These are phyloP conservation scores for Larimichthys crocea DNA, from an alignment of 2,113 vertebrate species.

Conservation along the genomic window DNA sequence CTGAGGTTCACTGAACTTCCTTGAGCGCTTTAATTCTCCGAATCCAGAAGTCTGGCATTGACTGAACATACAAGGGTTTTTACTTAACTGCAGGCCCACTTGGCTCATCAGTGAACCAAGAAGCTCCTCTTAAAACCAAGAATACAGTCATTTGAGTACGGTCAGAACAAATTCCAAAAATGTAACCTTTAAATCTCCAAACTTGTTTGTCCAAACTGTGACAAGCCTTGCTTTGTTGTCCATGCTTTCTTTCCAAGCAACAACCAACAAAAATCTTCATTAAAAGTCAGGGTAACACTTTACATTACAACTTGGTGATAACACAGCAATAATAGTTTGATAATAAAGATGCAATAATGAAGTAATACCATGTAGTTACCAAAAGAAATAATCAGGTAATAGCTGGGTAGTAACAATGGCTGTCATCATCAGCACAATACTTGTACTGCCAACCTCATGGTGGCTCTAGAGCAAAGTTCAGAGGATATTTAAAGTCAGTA, in stretches of 20 bases:
- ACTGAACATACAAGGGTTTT: conserved; percentile 29
- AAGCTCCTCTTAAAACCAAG: conserved; percentile 22
- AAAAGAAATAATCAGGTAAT: too few relatives aligned
- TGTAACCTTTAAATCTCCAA: background rate
- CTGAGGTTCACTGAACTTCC: background rate
- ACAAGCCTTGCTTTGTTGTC: background rate
- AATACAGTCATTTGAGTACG: background rate
- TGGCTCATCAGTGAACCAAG: conserved; percentile 8
- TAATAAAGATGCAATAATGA: too few relatives aligned
- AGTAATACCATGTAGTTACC: too few relatives aligned
- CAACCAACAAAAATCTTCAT: background rate
- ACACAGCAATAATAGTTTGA: too few relatives aligned
- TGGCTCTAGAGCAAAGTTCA: background rate
- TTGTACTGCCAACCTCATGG: background rate
- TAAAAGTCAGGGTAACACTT: background rate
- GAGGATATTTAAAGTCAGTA: background rate
- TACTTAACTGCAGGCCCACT: conserved; percentile 37
- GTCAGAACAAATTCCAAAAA: background rate
- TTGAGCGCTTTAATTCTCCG: conserved; percentile 4
- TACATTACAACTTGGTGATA: too few relatives aligned
- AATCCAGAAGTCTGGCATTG: background rate
- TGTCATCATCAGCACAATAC: too few relatives aligned
- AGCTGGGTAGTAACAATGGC: too few relatives aligned
- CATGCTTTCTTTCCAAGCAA: background rate
- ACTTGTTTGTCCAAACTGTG: background rate